phyloP scores from a whole-genome alignment of 2,113 vertebrate genomes.

The Ramphastos sulfuratus region DNA sequence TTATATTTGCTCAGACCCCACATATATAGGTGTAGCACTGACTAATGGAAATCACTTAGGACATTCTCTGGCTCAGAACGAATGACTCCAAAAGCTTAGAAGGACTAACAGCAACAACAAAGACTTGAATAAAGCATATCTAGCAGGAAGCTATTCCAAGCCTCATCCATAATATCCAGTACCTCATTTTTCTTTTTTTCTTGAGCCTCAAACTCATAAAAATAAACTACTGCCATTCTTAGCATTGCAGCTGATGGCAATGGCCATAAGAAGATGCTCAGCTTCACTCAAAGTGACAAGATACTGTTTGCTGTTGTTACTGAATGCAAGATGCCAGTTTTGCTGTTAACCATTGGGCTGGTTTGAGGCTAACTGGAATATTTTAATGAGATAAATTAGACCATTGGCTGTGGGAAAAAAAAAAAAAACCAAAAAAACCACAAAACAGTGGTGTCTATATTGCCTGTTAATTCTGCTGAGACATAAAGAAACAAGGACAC shows the following conservation, averaged over 20 bases:
- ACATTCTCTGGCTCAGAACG: conserved; percentile 20
- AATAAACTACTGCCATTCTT: neutral
- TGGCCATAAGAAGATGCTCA: neutral
- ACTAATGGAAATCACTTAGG: conserved; percentile 63
- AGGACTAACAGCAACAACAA: neutral
- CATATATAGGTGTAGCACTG: conserved; percentile 28
- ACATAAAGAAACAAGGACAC: too few relatives aligned
- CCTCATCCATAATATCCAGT: neutral
- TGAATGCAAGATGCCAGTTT: neutral
- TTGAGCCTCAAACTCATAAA: neutral
- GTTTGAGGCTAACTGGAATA: too few relatives aligned
- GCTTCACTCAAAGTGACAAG: rapidly evolving
- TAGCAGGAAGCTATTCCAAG: neutral
- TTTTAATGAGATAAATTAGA: too few relatives aligned
- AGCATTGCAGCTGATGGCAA: neutral
- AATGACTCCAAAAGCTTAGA: neutral
- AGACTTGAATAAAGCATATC: neutral
- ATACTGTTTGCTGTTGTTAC: neutral
- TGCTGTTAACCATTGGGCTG: neutral
- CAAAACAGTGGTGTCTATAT: too few relatives aligned
- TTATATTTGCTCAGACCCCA: conserved; percentile 9
- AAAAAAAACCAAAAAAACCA: too few relatives aligned
- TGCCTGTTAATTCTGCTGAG: too few relatives aligned
- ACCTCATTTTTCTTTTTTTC: neutral
- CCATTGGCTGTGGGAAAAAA: too few relatives aligned